These are phyloP conservation scores for Ploceus nigricollis DNA, from an alignment of 2,113 vertebrate genomes.

Conservation along the genomic window DNA sequence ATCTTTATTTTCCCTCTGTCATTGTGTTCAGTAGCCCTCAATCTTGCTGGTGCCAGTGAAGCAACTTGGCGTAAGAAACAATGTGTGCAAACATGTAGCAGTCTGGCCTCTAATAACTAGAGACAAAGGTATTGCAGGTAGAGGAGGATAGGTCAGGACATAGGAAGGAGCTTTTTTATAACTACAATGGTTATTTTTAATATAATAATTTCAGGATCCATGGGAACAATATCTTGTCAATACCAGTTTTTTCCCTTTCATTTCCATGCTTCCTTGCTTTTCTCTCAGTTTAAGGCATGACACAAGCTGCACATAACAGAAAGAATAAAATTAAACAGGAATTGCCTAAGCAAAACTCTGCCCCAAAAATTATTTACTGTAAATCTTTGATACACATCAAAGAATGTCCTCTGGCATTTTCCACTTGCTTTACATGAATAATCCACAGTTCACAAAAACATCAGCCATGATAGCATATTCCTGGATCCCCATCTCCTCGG, in stretches of 20 bases:
- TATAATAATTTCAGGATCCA: background rate
- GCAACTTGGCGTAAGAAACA: background rate
- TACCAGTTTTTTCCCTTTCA: background rate
- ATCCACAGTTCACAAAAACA: background rate
- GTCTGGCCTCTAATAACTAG: background rate
- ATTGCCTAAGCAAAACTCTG: conserved; percentile 9
- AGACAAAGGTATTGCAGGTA: background rate
- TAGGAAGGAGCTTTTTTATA: background rate
- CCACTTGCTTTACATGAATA: background rate
- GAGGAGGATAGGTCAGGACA: background rate
- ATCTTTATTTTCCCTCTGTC: background rate
- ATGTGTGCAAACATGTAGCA: background rate
- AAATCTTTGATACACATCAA: background rate
- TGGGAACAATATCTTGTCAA: background rate
- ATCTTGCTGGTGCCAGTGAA: background rate
- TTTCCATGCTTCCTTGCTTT: background rate
- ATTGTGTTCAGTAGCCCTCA: background rate
- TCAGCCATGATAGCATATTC: background rate
- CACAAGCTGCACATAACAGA: background rate
- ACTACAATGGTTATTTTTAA: background rate
- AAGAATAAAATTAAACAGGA: conserved; percentile 17
- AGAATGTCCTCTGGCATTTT: background rate
- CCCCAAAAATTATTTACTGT: background rate
- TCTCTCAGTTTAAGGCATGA: background rate
- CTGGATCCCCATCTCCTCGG: background rate